phyloP scores from a whole-genome alignment of 2,113 vertebrate species.

The Gymnorhina tibicen region DNA sequence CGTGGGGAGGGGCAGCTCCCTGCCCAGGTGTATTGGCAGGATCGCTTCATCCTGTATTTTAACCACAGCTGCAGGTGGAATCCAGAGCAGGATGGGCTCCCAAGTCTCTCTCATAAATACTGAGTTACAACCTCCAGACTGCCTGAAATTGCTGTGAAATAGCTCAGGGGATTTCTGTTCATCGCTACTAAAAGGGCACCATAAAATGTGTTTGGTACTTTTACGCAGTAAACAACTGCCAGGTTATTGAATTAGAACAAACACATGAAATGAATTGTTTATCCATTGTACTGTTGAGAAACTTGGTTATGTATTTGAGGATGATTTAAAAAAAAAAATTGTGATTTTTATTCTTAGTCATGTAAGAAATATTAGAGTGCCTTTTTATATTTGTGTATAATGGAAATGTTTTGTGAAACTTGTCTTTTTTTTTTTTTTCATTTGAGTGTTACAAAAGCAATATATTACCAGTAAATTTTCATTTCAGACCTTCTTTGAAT shows the following conservation, averaged over 20 bases:
- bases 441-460: constrained; percentile 78
- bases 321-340: constrained; percentile 34
- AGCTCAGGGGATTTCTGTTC: constrained; percentile 80
- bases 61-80: constrained; percentile 44
- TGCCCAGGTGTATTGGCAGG: background rate
- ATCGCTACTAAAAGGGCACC: constrained; percentile 77
- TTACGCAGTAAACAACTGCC: constrained; percentile 66
- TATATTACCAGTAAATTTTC: constrained; percentile 74
- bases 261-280: constrained; percentile 67
- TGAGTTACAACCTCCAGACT: constrained; percentile 56
- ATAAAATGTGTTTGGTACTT: constrained; percentile 71
- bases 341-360: constrained; percentile 67
- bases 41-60: constrained; percentile 1
- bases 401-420: constrained; percentile 71
- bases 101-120: constrained; percentile 40
- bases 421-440: constrained; percentile 41
- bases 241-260: constrained; percentile 50
- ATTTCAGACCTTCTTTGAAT: constrained; percentile 73
- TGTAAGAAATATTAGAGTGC: constrained; percentile 77
- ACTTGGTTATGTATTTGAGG: constrained; percentile 62
- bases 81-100: constrained; percentile 29
- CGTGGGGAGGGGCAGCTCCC: background rate
- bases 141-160: constrained; percentile 75
- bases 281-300: constrained; percentile 76
- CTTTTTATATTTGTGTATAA: constrained; percentile 82